These are phyloP conservation scores for Scortum barcoo DNA, from an alignment of 2,113 vertebrate genomes.

Conservation along the genomic window DNA sequence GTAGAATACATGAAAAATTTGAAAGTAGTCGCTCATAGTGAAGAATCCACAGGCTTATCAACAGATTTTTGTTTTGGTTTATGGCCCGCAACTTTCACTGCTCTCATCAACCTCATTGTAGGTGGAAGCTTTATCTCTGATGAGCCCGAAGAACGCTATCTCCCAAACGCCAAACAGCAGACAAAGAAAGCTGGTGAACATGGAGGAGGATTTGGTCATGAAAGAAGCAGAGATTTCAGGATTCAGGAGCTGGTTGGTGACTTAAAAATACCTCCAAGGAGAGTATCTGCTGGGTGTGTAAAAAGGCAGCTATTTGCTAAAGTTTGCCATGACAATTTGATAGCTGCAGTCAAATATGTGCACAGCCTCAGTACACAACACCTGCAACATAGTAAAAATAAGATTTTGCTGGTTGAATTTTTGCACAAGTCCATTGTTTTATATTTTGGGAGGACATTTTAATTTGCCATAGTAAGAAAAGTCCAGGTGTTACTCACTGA, in stretches of 20 bases:
- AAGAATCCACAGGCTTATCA: too few relatives aligned
- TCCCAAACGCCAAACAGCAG: neutral
- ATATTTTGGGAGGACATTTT: neutral
- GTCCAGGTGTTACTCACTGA: neutral
- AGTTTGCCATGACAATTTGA: neutral
- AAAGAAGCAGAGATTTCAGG: neutral
- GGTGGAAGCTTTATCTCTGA: too few relatives aligned
- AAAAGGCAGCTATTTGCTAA: neutral
- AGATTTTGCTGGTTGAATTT: neutral
- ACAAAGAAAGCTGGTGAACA: neutral
- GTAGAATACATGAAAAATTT: too few relatives aligned
- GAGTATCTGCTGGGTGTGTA: neutral
- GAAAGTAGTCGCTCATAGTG: too few relatives aligned
- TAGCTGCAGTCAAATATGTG: neutral
- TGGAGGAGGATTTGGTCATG: neutral
- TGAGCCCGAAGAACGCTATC: neutral
- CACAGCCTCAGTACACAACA: too few relatives aligned
- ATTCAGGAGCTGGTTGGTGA: neutral
- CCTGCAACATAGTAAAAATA: neutral
- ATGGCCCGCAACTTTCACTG: neutral
- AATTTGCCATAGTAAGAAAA: neutral
- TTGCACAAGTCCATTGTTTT: neutral
- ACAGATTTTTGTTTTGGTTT: neutral
- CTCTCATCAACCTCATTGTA: slow-evolving; percentile 20
- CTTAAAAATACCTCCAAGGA: neutral